Percentiles rank a stretch among this genome's conserved stretches.
These are phyloP conservation scores for Vanessa tameamea DNA, from an alignment of 1,140 invertebrate species.

Conservation along the genomic window DNA sequence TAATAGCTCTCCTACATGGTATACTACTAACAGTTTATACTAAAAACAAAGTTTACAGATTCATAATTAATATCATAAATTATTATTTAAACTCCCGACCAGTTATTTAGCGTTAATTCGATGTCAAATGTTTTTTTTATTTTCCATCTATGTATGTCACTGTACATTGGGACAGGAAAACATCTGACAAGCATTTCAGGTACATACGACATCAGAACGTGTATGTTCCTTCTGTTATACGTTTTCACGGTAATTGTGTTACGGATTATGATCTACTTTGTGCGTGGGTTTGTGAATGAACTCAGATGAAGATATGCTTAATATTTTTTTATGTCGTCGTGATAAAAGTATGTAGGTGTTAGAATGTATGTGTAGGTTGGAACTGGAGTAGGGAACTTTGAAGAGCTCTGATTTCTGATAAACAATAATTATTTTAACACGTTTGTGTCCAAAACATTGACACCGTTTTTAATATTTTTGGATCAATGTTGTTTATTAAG, in stretches of 20 bases:
- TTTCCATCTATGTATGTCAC: no score
- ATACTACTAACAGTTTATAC: no score
- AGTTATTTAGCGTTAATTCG: no score
- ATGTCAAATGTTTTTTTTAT: no score
- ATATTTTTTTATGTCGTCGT: conserved; percentile 8
- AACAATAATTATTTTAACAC: background rate
- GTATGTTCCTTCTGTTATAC: background rate
- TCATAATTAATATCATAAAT: no score
- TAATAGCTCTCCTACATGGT: no score
- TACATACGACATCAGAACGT: no score
- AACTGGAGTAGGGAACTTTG: background rate
- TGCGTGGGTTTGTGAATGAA: conserved; percentile 44
- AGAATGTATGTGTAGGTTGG: conserved; percentile 15
- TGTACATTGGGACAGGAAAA: background rate
- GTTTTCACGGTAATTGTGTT: conserved; percentile 2
- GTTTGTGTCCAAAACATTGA: no score
- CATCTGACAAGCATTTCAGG: background rate
- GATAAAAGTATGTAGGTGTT: conserved; percentile 20
- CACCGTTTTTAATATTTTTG: no score
- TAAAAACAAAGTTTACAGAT: no score
- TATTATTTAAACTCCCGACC: no score
- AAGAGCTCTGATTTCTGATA: background rate
- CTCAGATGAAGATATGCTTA: conserved; percentile 27
- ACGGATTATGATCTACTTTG: background rate
- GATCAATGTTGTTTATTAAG: no score